Conservation (phyloP, 2,797 vertebrate species). For the Cephalopachus bancanus region DNA sequence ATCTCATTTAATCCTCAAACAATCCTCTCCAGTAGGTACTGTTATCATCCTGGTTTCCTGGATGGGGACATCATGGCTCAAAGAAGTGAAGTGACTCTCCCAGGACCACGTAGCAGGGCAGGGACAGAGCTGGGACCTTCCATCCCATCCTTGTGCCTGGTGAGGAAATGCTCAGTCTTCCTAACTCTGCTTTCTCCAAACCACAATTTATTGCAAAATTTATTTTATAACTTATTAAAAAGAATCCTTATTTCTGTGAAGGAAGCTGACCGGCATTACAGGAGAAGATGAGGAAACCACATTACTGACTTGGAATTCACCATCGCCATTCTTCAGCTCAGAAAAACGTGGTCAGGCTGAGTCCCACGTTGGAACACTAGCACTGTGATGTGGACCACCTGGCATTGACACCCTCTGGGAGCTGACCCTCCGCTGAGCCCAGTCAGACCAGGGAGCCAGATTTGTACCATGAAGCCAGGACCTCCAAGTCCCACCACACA, state of each 20-base stretch:
- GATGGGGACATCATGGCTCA: no score
- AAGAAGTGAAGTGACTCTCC: not conserved
- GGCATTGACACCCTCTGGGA: not conserved
- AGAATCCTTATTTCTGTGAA: not conserved
- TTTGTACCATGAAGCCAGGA: rapidly evolving
- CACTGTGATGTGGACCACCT: not conserved
- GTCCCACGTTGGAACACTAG: not conserved
- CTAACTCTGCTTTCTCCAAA: not conserved
- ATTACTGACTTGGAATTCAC: not conserved
- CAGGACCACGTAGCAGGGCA: no score
- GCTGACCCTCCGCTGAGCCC: no score
- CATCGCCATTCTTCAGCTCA: not conserved
- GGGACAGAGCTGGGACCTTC: not conserved
- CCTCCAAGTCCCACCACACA: not conserved
- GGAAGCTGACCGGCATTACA: not conserved
- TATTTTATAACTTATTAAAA: not conserved
- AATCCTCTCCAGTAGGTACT: rapidly evolving
- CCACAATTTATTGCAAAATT: not conserved
- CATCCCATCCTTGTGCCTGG: rapidly evolving
- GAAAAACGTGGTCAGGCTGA: not conserved
- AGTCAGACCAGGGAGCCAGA: not conserved
- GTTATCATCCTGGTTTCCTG: not conserved
- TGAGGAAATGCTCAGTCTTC: not conserved
- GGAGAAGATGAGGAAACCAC: not conserved
- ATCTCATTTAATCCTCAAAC: not conserved